These are phyloP conservation scores for Xiphophorus maculatus DNA, from an alignment of 2,113 vertebrate genomes.

Conservation along the genomic window DNA sequence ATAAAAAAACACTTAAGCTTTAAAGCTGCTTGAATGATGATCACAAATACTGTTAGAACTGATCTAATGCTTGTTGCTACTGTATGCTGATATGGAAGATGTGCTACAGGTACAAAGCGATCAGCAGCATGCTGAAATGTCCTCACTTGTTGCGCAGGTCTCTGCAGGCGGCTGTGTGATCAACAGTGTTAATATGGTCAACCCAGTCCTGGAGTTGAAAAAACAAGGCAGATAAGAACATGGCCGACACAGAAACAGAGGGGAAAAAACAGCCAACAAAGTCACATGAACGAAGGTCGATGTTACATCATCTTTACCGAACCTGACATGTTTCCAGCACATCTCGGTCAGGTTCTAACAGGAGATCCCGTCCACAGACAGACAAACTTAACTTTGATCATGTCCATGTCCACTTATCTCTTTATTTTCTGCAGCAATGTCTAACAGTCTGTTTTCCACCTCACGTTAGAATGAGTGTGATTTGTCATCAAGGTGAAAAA, in stretches of 20 bases:
- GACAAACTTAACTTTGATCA: neutral
- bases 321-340: neutral
- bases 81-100: neutral
- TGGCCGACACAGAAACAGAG: conserved; percentile 7
- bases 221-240: conserved; percentile 31
- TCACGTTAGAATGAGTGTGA: too few relatives aligned
- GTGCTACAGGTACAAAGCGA: neutral
- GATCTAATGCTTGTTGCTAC: neutral
- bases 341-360: neutral
- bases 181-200: conserved; percentile 86
- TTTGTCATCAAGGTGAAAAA: too few relatives aligned
- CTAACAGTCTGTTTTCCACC: neutral
- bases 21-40: too few relatives aligned
- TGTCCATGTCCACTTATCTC: neutral
- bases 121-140: neutral
- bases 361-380: neutral
- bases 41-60: too few relatives aligned
- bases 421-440: neutral
- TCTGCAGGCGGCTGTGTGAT: conserved; percentile 89
- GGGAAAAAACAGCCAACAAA: neutral
- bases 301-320: neutral
- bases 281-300: neutral
- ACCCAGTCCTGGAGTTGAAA: conserved; percentile 85
- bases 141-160: conserved; percentile 89
- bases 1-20: neutral